Base-by-base conservation (phyloP, 2,113 vertebrate species). In the Cavia porcellus region DNA sequence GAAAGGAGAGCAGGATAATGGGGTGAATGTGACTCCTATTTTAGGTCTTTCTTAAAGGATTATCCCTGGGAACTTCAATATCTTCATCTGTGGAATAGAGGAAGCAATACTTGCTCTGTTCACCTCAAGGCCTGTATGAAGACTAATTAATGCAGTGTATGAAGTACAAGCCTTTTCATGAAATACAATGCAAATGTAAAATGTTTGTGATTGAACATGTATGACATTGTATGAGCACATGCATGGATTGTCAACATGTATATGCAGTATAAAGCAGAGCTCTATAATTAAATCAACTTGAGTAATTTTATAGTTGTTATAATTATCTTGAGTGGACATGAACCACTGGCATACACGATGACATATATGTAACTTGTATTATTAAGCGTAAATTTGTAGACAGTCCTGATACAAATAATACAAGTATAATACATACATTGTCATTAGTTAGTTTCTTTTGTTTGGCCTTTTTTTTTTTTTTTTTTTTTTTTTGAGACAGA, bases 1-100 rank as follows among this genome's bases (percentile, higher is more conserved):
- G 13, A 42, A 52, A 3, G 57, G 30, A 32, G 45, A 57, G 24
- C 1, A 35, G 61, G 5, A 45, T 8, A 9, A 8, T 0, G 3
- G 66, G 11, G 3, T 13, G 92, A 25, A 17, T 20, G 6, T 2
- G 7, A 1, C 38, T 64, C 70, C 64, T 3, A 0, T 15, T 14
- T 1, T 0, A 6, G 64, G 28, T 70, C 42, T 20, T 64, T 72
- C 50, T 20, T 1, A 7, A 12, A 8, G 25, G 13, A 11, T 38
- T 3, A 22, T 74, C 24, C 1, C 47, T 55, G 1, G 6, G 7
- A 28, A 25, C 7, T 0, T 52, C 25, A 12, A 0, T 7, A 1
- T 5, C 72, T 52, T 62, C 24, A 20, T 19, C 80, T 50, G 6
- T 17, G 83, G 24, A 35, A 30, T 0, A 7, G 66, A 77, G 45